Conservation (phyloP, 2,797 vertebrate genomes). For the Myioborus miniatus region DNA sequence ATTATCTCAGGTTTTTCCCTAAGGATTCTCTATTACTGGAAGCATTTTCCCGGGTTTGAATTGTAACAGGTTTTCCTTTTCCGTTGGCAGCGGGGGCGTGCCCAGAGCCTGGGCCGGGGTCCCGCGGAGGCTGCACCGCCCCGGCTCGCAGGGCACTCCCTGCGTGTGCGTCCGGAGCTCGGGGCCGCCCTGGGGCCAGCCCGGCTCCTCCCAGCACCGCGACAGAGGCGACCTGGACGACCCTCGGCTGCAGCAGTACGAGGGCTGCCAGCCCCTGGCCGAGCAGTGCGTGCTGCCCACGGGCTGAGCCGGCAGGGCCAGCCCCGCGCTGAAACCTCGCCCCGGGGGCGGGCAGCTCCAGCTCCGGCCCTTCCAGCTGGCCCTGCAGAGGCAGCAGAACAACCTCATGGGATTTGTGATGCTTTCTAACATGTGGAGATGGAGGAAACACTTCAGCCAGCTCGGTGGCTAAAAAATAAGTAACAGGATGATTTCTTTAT, state of each 20-base stretch:
- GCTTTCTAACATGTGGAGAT: accelerated
- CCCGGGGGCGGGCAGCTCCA: neutral
- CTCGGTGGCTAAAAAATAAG: neutral
- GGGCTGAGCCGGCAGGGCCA: neutral
- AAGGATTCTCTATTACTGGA: neutral
- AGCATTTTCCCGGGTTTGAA: accelerated
- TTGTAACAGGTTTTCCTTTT: neutral
- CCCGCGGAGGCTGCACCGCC: conserved; percentile 84
- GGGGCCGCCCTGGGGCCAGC: conserved; percentile 51
- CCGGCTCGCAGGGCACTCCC: conserved; percentile 63
- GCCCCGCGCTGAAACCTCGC: accelerated
- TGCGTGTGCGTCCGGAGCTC: conserved; percentile 85
- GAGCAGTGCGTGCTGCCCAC: conserved; percentile 78
- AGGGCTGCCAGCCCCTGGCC: conserved; percentile 79
- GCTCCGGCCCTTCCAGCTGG: neutral
- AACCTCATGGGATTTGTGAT: neutral
- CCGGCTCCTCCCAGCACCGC: neutral
- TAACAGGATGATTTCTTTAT: accelerated
- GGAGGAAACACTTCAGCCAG: neutral
- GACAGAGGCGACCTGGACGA: conserved; percentile 76
- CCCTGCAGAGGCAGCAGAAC: neutral
- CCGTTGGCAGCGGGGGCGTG: conserved; percentile 84
- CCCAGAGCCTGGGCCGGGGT: conserved; percentile 87
- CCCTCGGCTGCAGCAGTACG: conserved; percentile 82
- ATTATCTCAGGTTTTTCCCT: accelerated